Evolutionary conservation across 2,113 vertebrate genomes (phyloP).

Genomic region (Paracanthobrama guichenoti): DNA sequence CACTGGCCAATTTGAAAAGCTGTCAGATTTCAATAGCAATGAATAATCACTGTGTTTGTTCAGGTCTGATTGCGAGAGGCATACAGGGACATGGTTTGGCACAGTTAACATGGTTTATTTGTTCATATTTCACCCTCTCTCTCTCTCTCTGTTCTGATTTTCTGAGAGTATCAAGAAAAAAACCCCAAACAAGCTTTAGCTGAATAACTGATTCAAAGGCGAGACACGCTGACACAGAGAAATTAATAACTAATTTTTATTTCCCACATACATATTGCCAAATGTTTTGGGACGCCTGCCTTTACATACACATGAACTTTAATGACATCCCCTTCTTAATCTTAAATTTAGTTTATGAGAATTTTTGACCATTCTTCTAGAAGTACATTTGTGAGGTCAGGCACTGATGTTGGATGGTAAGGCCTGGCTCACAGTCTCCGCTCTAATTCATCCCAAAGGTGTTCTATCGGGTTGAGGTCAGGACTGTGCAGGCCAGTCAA

Average conservation of each 20-base stretch:
- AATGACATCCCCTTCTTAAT: no score
- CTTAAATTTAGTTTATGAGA: no score
- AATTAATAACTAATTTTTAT: not conserved
- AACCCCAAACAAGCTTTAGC: not conserved
- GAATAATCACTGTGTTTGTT: slow-evolving; percentile 50
- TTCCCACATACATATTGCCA: not conserved
- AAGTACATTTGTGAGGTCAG: no score
- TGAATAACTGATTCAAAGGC: not conserved
- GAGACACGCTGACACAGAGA: not conserved
- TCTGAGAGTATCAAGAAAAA: slow-evolving; percentile 9
- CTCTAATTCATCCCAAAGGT: no score
- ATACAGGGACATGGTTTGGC: slow-evolving; percentile 21
- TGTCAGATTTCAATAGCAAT: slow-evolving; percentile 49
- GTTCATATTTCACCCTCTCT: not conserved
- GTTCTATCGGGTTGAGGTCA: no score
- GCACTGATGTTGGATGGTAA: no score
- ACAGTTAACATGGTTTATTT: slow-evolving; percentile 20
- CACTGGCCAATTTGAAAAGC: slow-evolving; percentile 17
- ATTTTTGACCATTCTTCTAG: no score
- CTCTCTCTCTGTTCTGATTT: not conserved
- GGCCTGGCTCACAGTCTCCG: no score
- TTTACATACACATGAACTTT: no score
- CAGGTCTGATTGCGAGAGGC: slow-evolving; percentile 48
- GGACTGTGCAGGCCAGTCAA: no score
- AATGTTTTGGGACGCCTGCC: no score